Percentiles rank a stretch among this genome's conserved stretches.
These are phyloP conservation scores for Pachypsylla venusta DNA, from an alignment of 1,140 invertebrate genomes.

Conservation along the genomic window DNA sequence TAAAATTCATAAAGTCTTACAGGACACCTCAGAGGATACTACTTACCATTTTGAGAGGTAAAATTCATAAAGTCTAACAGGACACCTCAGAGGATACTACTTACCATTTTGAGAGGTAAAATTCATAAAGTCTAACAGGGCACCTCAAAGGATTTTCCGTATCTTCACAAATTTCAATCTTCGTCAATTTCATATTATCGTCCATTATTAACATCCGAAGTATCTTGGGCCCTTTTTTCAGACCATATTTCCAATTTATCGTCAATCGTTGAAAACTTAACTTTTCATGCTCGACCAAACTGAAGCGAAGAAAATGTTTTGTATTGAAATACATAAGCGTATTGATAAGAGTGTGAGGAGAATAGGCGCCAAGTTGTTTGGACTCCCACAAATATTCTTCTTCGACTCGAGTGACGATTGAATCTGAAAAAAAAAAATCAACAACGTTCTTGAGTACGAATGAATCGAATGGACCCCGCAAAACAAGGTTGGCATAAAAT, in stretches of 20 bases:
- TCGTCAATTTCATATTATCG: not conserved
- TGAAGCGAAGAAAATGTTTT: slow-evolving; percentile 83
- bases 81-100: slow-evolving; percentile 27
- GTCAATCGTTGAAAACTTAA: not conserved
- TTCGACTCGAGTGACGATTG: slow-evolving; percentile 76
- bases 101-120: slow-evolving; percentile 92
- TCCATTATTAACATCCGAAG: slow-evolving; percentile 3
- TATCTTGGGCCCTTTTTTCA: not conserved
- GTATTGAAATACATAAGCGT: slow-evolving; percentile 94
- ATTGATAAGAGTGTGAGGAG: slow-evolving; percentile 77
- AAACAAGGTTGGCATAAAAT: too few species aligned
- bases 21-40: too few species aligned
- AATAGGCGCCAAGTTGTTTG: slow-evolving; percentile 85
- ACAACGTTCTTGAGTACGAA: too few species aligned
- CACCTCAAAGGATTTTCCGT: slow-evolving; percentile 79
- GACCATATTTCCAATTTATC: slow-evolving; percentile 1
- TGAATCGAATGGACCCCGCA: too few species aligned
- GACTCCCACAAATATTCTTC: slow-evolving; percentile 90
- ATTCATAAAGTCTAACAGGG: slow-evolving; percentile 89
- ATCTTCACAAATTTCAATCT: slow-evolving; percentile 80
- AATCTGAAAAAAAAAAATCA: slow-evolving; percentile 47
- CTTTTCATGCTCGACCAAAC: slow-evolving; percentile 32
- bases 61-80: too few species aligned
- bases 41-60: too few species aligned
- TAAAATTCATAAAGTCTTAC: too few species aligned